Evolutionary conservation across 2,113 vertebrate species (phyloP).

Genomic region (Sinocyclocheilus maitianheensis): DNA sequence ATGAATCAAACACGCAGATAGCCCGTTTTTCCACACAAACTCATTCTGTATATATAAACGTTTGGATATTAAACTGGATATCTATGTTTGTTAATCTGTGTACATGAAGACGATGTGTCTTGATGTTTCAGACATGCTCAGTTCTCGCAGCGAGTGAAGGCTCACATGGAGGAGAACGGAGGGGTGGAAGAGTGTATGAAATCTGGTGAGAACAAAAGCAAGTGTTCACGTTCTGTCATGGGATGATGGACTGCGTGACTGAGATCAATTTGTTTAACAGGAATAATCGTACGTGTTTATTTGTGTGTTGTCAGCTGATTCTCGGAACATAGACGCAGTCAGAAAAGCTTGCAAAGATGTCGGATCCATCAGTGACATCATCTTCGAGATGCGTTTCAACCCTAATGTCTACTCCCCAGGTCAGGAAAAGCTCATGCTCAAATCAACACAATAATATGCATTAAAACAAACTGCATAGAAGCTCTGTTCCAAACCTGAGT

Average conservation of each 20-base stretch:
- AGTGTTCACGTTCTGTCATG: not conserved
- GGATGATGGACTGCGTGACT: constrained; percentile 12
- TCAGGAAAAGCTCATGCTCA: constrained; percentile 46
- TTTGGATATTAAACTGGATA: not conserved
- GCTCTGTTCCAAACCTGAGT: not conserved
- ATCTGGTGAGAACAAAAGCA: constrained; percentile 59
- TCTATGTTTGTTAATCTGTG: not conserved
- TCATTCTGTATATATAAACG: not conserved
- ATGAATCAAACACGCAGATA: not conserved
- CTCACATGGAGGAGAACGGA: constrained; percentile 70
- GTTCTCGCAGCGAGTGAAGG: constrained; percentile 70
- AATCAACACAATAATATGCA: not conserved
- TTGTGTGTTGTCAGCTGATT: constrained; percentile 65
- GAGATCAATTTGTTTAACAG: too few species aligned
- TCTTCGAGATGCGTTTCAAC: constrained; percentile 84
- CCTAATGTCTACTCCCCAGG: constrained; percentile 77
- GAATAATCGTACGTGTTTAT: not conserved
- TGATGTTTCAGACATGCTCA: constrained; percentile 68
- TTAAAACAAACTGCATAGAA: not conserved
- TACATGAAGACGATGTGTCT: not conserved
- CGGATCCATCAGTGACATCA: constrained; percentile 77
- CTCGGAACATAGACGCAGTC: constrained; percentile 67
- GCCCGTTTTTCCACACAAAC: not conserved
- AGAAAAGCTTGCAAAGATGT: constrained; percentile 76
- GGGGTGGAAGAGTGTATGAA: constrained; percentile 73